Evolutionary conservation across 1,140 invertebrate genomes (phyloP).

Genomic region (Pogonognathellus flavescens): DNA sequence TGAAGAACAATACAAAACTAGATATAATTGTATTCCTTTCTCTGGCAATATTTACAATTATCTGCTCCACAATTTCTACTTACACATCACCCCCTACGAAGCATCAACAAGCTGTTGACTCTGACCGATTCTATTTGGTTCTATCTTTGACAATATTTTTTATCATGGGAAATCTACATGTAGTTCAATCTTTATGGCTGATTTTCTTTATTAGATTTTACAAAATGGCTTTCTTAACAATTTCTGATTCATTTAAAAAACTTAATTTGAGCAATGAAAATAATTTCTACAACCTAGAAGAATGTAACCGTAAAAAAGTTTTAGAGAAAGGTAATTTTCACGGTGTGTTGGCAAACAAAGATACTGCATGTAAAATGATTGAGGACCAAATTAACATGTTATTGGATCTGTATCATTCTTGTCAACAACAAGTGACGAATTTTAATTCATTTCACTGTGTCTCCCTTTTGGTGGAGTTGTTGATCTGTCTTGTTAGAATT

Average conservation of each 20-base stretch:
- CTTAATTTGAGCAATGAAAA: background rate
- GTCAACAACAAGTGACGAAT: background rate
- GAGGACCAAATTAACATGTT: background rate
- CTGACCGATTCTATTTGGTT: background rate
- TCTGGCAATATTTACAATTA: background rate
- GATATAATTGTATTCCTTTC: background rate
- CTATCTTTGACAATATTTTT: background rate
- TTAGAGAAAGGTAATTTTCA: background rate
- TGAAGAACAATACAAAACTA: background rate
- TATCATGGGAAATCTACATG: background rate
- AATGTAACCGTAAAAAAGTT: background rate
- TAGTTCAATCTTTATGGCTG: background rate
- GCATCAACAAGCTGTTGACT: too few relatives aligned
- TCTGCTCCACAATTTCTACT: background rate
- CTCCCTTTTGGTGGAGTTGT: background rate
- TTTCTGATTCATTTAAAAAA: background rate
- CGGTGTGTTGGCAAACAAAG: background rate
- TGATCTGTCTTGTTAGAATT: constrained; percentile 6
- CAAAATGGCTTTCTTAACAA: background rate
- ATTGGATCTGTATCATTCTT: constrained; percentile 1
- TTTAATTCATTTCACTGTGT: background rate
- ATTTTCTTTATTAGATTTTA: constrained; percentile 8
- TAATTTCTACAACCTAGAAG: background rate
- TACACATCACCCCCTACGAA: background rate
- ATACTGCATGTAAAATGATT: background rate